Percentiles rank a stretch among this genome's conserved stretches.
Conservation (phyloP, 2,113 vertebrate genomes). For the Thomomys bottae region DNA sequence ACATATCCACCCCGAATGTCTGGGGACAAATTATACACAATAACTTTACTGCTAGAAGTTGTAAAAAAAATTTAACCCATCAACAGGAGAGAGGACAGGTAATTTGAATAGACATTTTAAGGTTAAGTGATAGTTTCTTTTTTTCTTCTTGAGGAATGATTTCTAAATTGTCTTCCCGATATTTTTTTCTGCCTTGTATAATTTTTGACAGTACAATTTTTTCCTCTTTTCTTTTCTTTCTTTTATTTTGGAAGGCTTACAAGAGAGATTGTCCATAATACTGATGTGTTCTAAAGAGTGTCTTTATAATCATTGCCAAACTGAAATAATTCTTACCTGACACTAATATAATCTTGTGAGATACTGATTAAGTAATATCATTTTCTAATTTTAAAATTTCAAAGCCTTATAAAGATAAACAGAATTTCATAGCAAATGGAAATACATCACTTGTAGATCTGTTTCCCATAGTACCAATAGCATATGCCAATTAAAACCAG, state of each 20-base stretch:
- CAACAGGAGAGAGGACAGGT: not conserved
- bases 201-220: not conserved
- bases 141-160: conserved; percentile 20
- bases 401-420: conserved; percentile 34
- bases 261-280: not conserved
- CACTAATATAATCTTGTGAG: not conserved
- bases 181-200: not conserved
- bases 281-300: not conserved
- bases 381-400: conserved; percentile 44
- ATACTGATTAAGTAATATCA: conserved; percentile 8
- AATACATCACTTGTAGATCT: conserved; percentile 6
- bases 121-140: conserved; percentile 8
- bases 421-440: conserved; percentile 32
- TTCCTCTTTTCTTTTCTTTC: not conserved
- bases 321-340: conserved; percentile 30
- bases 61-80: not conserved
- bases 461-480: not conserved
- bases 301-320: conserved; percentile 13
- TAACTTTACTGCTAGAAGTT: not conserved
- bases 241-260: not conserved
- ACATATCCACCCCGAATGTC: conserved; percentile 50
- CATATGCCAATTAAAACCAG: conserved; percentile 24
- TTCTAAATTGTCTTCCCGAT: not conserved
- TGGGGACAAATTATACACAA: conserved; percentile 24
- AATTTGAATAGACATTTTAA: conserved; percentile 10